These are phyloP conservation scores for Helostoma temminkii DNA, from an alignment of 2,797 vertebrate genomes.

Conservation along the genomic window DNA sequence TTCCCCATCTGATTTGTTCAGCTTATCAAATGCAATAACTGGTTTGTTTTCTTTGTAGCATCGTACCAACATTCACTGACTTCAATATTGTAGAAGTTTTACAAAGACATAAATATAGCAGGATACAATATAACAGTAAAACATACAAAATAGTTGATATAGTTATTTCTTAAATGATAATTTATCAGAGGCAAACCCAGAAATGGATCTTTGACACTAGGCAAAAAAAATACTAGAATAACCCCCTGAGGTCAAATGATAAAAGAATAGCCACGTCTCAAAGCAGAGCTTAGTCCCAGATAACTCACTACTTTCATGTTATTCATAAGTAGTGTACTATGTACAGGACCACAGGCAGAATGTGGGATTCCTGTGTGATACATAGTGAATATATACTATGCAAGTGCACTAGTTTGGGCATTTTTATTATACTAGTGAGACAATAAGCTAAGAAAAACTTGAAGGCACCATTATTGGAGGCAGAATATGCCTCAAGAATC, in stretches of 20 bases:
- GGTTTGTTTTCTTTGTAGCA: constrained; percentile 72
- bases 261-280: constrained; percentile 76
- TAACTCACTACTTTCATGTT: constrained; percentile 52
- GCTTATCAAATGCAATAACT: constrained; percentile 83
- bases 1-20: constrained; percentile 78
- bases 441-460: constrained; percentile 77
- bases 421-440: constrained; percentile 72
- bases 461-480: constrained; percentile 88
- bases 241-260: constrained; percentile 89
- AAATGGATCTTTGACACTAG: constrained; percentile 80
- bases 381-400: constrained; percentile 53
- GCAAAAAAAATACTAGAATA: constrained; percentile 79
- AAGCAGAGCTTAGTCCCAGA: constrained; percentile 63
- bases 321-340: constrained; percentile 58
- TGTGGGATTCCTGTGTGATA: constrained; percentile 62
- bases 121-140: constrained; percentile 85
- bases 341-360: constrained; percentile 65
- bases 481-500: constrained; percentile 68
- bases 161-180: constrained; percentile 79
- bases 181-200: constrained; percentile 80
- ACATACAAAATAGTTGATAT: constrained; percentile 83
- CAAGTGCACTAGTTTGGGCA: constrained; percentile 74
- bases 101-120: constrained; percentile 88
- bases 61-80: constrained; percentile 87
- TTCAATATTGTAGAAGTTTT: constrained; percentile 85